Evolutionary conservation across 1,140 invertebrate genomes (phyloP).

Genomic region (Melipona quadrifasciata): DNA sequence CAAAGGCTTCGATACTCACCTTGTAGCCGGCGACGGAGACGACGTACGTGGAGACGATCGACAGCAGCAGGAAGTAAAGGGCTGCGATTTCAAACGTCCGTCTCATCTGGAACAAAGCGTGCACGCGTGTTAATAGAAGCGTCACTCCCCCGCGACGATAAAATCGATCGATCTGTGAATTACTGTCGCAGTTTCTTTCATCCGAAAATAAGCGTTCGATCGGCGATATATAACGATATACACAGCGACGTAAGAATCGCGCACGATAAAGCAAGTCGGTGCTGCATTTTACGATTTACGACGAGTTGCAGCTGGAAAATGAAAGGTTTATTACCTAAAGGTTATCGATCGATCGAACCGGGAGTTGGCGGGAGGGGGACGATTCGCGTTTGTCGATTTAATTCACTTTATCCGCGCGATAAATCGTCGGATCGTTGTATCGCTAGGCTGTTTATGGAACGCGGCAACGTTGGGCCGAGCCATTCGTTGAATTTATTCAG

Average conservation of each 20-base stretch:
- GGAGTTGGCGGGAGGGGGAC: too few species aligned
- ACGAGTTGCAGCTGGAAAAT: background rate
- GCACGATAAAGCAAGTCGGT: background rate
- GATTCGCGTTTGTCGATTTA: background rate
- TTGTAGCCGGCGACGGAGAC: constrained; percentile 44
- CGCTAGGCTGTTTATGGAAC: background rate
- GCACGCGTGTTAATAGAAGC: background rate
- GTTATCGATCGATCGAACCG: background rate
- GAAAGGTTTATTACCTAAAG: background rate
- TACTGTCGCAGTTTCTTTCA: background rate
- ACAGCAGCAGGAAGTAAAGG: constrained; percentile 50
- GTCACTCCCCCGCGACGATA: too few species aligned
- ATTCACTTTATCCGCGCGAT: background rate
- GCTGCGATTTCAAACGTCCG: constrained; percentile 38
- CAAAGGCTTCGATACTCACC: constrained; percentile 37
- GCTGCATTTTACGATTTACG: constrained; percentile 20
- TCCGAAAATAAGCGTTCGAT: background rate
- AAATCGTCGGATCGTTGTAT: background rate
- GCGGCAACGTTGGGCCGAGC: background rate
- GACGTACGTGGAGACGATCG: constrained; percentile 52
- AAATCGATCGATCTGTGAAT: constrained; percentile 12
- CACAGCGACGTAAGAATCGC: background rate
- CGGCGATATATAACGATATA: background rate
- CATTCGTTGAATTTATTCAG: constrained; percentile 14
- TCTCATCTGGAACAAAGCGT: constrained; percentile 57